phyloP scores from a whole-genome alignment of 1,140 invertebrate species.

The Grapholita molesta region DNA sequence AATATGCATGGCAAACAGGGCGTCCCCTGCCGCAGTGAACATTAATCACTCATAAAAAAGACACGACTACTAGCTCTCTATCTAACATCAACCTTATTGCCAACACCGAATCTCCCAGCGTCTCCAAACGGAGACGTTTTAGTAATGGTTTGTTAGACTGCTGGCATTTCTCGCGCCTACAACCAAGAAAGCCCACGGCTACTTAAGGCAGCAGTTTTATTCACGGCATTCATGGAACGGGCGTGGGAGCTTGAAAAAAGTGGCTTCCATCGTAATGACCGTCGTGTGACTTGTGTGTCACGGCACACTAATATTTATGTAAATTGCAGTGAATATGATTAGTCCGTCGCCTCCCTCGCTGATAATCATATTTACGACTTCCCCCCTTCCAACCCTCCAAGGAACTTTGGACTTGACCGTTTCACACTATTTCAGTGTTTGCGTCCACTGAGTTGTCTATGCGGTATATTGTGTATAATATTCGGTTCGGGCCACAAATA shows the following conservation, averaged over 20 bases:
- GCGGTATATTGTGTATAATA: too few relatives aligned
- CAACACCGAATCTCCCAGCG: not conserved
- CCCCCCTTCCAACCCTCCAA: constrained; percentile 26
- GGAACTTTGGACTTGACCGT: constrained; percentile 9
- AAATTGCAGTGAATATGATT: constrained; percentile 77
- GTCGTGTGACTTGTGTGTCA: constrained; percentile 53
- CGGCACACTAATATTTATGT: constrained; percentile 75
- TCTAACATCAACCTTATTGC: constrained; percentile 54
- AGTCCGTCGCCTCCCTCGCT: constrained; percentile 67
- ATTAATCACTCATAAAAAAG: constrained; percentile 75
- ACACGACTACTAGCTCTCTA: constrained; percentile 55
- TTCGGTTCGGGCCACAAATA: too few relatives aligned
- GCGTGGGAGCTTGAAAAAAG: not conserved
- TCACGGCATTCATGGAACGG: not conserved
- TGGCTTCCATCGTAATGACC: constrained; percentile 51
- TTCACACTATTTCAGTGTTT: not conserved
- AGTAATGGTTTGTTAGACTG: not conserved
- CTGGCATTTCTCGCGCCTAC: not conserved
- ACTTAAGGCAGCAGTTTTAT: not conserved
- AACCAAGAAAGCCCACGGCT: not conserved
- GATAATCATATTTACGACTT: constrained; percentile 75
- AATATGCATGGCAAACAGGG: constrained; percentile 56
- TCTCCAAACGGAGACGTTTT: not conserved
- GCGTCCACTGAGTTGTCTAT: not conserved
- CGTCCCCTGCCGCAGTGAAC: constrained; percentile 35